These are phyloP conservation scores for Stichodactyla helianthus DNA, from an alignment of 64 coral and sea anemone genomes.

Conservation along the genomic window DNA sequence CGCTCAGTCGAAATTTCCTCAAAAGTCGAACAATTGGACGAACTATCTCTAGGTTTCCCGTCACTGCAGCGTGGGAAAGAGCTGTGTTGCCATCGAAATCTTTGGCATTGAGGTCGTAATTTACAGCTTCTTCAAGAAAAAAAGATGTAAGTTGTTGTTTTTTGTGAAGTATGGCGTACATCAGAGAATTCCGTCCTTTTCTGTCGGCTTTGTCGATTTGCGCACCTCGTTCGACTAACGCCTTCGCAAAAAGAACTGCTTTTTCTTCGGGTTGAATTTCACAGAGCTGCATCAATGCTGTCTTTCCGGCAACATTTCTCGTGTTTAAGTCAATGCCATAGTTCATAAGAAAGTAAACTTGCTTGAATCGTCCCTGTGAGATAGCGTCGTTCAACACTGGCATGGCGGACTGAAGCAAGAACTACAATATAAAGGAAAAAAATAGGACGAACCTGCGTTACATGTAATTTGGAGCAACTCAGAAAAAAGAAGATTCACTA, in stretches of 20 bases:
- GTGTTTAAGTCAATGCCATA: slow-evolving; percentile 54
- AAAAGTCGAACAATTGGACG: slow-evolving; percentile 35
- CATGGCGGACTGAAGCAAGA: slow-evolving; percentile 13
- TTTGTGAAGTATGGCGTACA: slow-evolving; percentile 45
- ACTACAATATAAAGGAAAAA: background rate
- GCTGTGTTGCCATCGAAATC: slow-evolving; percentile 75
- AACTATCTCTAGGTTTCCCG: slow-evolving; percentile 61
- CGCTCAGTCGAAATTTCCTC: slow-evolving; percentile 64
- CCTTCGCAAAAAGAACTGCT: slow-evolving; percentile 43
- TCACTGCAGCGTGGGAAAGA: slow-evolving; percentile 57
- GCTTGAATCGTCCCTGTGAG: slow-evolving; percentile 65
- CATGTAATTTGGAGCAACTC: background rate
- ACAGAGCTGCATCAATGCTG: slow-evolving; percentile 70
- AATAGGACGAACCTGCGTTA: background rate
- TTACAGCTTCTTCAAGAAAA: slow-evolving; percentile 49
- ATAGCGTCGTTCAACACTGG: slow-evolving; percentile 68
- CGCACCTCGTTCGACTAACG: slow-evolving; percentile 52
- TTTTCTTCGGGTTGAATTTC: slow-evolving; percentile 55
- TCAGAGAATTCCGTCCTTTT: slow-evolving; percentile 52
- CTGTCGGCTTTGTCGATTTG: slow-evolving; percentile 45
- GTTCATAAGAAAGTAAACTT: slow-evolving; percentile 58
- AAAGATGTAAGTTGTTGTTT: slow-evolving; percentile 48
- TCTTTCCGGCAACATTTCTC: slow-evolving; percentile 44
- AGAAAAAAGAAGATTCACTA: background rate
- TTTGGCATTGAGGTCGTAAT: slow-evolving; percentile 62